Evolutionary conservation across 2,113 vertebrate genomes (phyloP).

Genomic region (Callocephalon fimbriatum): DNA sequence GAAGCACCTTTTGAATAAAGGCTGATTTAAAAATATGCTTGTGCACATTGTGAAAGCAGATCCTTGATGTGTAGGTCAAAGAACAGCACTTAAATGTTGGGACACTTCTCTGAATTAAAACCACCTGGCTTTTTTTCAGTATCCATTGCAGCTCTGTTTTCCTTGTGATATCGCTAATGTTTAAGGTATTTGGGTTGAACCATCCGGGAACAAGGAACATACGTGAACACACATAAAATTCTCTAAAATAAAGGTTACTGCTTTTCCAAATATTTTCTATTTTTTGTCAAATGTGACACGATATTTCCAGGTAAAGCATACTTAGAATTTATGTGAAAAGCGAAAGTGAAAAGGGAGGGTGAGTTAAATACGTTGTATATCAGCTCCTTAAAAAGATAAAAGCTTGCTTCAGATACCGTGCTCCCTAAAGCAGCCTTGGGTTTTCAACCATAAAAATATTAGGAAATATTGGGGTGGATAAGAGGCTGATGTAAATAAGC

Average conservation of each 20-base stretch:
- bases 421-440: not conserved
- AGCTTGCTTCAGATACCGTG: not conserved
- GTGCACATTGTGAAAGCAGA: conserved; percentile 26
- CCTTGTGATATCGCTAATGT: not conserved
- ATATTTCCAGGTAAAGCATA: not conserved
- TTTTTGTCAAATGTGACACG: not conserved
- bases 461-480: not conserved
- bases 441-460: not conserved
- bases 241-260: conserved; percentile 48
- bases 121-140: not conserved
- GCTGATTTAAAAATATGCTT: conserved; percentile 49
- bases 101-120: conserved; percentile 51
- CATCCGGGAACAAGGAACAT: not conserved
- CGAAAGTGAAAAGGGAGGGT: not conserved
- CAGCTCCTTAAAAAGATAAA: not conserved
- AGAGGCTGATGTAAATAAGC: not conserved
- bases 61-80: conserved; percentile 15
- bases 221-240: conserved; percentile 33
- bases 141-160: conserved; percentile 7
- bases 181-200: conserved; percentile 8
- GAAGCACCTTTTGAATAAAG: not conserved
- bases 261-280: not conserved
- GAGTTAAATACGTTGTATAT: not conserved
- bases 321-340: not conserved
- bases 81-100: conserved; percentile 41